Evolutionary conservation across 35 echinoderm and acorn worm species (phyloP).

Genomic region (Stichopus chloronotus): DNA sequence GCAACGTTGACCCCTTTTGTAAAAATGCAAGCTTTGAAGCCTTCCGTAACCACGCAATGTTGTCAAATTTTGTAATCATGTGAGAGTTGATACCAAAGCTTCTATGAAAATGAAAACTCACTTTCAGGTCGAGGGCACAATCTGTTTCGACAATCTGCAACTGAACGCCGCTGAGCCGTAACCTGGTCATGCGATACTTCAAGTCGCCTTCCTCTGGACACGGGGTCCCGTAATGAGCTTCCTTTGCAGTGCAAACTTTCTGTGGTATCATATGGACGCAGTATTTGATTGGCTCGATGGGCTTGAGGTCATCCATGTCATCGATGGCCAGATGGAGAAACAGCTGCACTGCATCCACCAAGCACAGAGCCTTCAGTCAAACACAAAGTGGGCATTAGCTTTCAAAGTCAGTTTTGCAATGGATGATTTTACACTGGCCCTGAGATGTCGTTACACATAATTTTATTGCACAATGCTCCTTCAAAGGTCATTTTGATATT

Average conservation of each 20-base stretch:
- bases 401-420: not conserved
- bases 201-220: slow-evolving; percentile 85
- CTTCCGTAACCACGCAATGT: too few relatives aligned
- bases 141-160: slow-evolving; percentile 79
- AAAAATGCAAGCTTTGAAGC: too few relatives aligned
- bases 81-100: too few relatives aligned
- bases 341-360: slow-evolving; percentile 71
- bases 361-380: slow-evolving; percentile 57
- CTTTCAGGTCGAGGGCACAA: slow-evolving; percentile 62
- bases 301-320: slow-evolving; percentile 70
- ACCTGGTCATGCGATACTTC: slow-evolving; percentile 89
- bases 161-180: slow-evolving; percentile 72
- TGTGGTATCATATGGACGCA: slow-evolving; percentile 85
- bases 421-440: not conserved
- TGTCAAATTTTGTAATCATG: too few relatives aligned
- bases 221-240: slow-evolving; percentile 63
- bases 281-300: slow-evolving; percentile 58
- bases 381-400: not conserved
- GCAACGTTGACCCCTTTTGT: too few relatives aligned
- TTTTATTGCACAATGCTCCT: not conserved
- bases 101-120: not conserved
- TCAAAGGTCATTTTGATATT: too few relatives aligned
- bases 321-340: slow-evolving; percentile 81
- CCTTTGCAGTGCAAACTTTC: slow-evolving; percentile 69
- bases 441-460: not conserved